These are phyloP conservation scores for Clarias pachynema DNA, from an alignment of 2,797 vertebrate genomes.

Conservation along the genomic window DNA sequence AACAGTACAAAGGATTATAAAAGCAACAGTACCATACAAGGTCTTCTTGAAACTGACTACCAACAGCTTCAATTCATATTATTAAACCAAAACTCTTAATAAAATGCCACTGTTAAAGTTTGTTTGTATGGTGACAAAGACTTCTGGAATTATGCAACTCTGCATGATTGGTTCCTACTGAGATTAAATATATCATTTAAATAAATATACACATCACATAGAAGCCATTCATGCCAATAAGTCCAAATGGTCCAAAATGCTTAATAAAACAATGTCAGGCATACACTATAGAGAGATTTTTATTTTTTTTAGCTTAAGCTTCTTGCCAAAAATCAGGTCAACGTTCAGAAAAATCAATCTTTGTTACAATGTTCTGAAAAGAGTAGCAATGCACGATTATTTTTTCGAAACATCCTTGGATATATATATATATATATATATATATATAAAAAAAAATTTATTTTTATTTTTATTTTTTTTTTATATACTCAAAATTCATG, in stretches of 20 bases:
- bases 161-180: background rate
- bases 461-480: too few relatives aligned
- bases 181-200: too few relatives aligned
- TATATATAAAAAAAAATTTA: too few relatives aligned
- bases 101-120: background rate
- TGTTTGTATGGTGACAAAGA: background rate
- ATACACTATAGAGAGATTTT: background rate
- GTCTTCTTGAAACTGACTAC: background rate
- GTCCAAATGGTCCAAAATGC: background rate
- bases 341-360: background rate
- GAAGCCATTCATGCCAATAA: constrained; percentile 10
- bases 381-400: background rate
- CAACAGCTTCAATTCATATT: background rate
- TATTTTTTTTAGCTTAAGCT: background rate
- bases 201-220: background rate
- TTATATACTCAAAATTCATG: background rate
- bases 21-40: constrained; percentile 9
- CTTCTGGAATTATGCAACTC: background rate
- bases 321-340: background rate
- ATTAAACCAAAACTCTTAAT: background rate
- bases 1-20: constrained; percentile 19
- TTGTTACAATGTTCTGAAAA: background rate
- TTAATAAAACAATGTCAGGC: background rate
- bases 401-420: background rate
- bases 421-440: too few relatives aligned